A percentile compares a stretch with the other conserved stretches of the same genome.
phyloP scores from a whole-genome alignment of 2,888 invertebrate genomes.

The Aromia moschata region DNA sequence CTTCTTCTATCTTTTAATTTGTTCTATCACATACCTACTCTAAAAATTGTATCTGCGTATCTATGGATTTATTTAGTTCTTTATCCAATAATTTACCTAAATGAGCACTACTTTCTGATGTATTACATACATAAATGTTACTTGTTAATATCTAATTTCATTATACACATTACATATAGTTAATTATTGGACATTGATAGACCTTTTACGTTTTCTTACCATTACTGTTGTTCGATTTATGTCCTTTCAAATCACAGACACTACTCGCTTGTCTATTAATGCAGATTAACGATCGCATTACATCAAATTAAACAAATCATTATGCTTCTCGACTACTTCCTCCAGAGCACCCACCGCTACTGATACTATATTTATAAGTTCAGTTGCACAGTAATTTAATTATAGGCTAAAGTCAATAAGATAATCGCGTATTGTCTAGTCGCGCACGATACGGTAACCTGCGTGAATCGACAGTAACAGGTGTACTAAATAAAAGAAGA shows the following conservation, averaged over 20 bases:
- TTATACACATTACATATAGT: too few species aligned
- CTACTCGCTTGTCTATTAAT: constrained; percentile 41
- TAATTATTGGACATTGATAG: too few species aligned
- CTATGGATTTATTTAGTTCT: too few species aligned
- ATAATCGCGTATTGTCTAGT: constrained; percentile 4
- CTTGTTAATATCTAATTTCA: too few species aligned
- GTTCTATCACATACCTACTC: too few species aligned
- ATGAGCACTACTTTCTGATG: too few species aligned
- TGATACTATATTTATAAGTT: constrained; percentile 16
- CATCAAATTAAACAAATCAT: constrained; percentile 12
- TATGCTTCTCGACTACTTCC: constrained; percentile 20
- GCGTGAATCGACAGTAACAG: constrained; percentile 3
- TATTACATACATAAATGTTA: too few species aligned
- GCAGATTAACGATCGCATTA: constrained; percentile 48
- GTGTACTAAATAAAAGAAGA: constrained; percentile 14
- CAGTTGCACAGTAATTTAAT: constrained; percentile 21
- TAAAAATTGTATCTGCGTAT: too few species aligned
- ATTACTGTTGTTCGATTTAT: constrained; percentile 18
- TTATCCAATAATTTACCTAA: too few species aligned
- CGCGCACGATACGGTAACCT: background rate
- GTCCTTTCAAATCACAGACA: constrained; percentile 27
- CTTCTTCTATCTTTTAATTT: too few species aligned
- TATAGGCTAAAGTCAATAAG: constrained; percentile 18
- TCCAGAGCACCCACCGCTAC: constrained; percentile 1
- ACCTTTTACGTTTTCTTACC: too few species aligned